These are phyloP conservation scores for Haplochromis burtoni DNA, from an alignment of 2,113 vertebrate genomes.

Conservation along the genomic window DNA sequence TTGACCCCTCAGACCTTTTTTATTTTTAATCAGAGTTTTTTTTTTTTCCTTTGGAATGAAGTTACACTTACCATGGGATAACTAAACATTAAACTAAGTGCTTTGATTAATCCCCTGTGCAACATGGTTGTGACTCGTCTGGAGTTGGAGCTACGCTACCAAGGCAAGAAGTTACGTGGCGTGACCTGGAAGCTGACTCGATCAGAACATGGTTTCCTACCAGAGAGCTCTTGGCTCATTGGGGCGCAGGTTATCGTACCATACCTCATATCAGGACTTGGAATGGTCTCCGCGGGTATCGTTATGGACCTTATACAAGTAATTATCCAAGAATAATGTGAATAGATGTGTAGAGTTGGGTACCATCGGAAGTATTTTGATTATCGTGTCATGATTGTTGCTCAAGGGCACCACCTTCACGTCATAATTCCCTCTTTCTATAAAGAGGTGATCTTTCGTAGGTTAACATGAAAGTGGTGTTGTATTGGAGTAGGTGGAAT, in stretches of 20 bases:
- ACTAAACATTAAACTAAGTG: neutral
- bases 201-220: constrained; percentile 76
- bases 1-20: neutral
- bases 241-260: constrained; percentile 78
- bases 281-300: constrained; percentile 83
- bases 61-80: neutral
- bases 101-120: neutral
- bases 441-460: neutral
- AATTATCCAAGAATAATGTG: neutral
- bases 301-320: constrained; percentile 87
- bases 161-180: constrained; percentile 81
- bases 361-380: neutral
- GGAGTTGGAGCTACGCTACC: constrained; percentile 82
- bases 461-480: neutral
- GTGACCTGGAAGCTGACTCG: constrained; percentile 84
- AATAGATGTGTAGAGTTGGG: neutral
- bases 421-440: neutral
- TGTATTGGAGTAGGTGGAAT: neutral
- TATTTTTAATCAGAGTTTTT: neutral
- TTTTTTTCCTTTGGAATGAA: neutral
- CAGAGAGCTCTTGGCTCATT: constrained; percentile 78
- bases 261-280: constrained; percentile 79
- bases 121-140: constrained; percentile 86
- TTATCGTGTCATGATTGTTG: neutral
- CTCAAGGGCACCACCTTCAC: neutral